Conservation (phyloP, 2,888 invertebrate species). For the Ormyrus labotus region DNA sequence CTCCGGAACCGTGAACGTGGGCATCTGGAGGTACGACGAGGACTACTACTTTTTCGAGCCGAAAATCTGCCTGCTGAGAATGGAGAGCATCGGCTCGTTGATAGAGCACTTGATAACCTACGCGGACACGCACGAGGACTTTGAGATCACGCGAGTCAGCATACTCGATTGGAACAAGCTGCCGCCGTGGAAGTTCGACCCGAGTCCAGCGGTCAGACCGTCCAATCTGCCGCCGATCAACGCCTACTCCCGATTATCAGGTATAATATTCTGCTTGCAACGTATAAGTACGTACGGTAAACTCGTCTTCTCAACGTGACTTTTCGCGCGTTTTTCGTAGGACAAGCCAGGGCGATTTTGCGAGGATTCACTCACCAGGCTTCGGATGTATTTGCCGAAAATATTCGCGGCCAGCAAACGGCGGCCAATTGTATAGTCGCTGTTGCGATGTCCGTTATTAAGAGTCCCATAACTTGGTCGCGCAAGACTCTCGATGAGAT, state of each 20-base stretch:
- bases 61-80: slow-evolving; percentile 62
- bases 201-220: slow-evolving; percentile 67
- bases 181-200: slow-evolving; percentile 67
- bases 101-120: slow-evolving; percentile 58
- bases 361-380: slow-evolving; percentile 67
- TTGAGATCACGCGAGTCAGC: slow-evolving; percentile 68
- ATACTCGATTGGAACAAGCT: slow-evolving; percentile 66
- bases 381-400: slow-evolving; percentile 66
- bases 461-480: slow-evolving; percentile 70
- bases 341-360: slow-evolving; percentile 67
- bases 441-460: slow-evolving; percentile 69
- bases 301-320: background rate
- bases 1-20: slow-evolving; percentile 58
- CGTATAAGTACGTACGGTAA: background rate
- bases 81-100: slow-evolving; percentile 55
- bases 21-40: slow-evolving; percentile 65
- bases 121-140: slow-evolving; percentile 63
- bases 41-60: slow-evolving; percentile 66
- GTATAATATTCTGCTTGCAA: slow-evolving; percentile 33
- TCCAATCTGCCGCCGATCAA: slow-evolving; percentile 70
- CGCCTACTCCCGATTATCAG: slow-evolving; percentile 65
- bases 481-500: slow-evolving; percentile 70
- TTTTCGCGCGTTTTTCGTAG: slow-evolving; percentile 27
- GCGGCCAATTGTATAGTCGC: slow-evolving; percentile 70
- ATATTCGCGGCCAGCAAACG: slow-evolving; percentile 64